Evolutionary conservation across 2,113 vertebrate genomes (phyloP).

Genomic region (Catharus fuscescens): DNA sequence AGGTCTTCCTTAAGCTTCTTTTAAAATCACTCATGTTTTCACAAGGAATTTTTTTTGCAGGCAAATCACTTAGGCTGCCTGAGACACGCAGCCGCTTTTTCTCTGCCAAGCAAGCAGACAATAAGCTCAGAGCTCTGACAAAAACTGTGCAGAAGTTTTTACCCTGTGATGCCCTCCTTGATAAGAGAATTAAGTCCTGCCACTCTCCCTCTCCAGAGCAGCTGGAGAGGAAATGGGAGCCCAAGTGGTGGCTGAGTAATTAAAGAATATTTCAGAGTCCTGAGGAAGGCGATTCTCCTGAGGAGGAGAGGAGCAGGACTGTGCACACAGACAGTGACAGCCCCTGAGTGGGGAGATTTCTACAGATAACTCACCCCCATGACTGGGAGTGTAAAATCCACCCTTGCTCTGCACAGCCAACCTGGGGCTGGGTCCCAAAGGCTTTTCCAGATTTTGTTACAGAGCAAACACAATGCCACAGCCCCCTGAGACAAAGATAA

Average conservation of each 20-base stretch:
- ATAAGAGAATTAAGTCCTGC: slow-evolving; percentile 35
- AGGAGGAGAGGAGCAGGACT: neutral
- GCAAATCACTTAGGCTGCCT: slow-evolving; percentile 41
- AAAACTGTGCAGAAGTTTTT: slow-evolving; percentile 49
- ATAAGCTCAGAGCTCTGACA: slow-evolving; percentile 6
- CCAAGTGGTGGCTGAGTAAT: neutral
- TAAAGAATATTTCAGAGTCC: neutral
- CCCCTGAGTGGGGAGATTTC: neutral
- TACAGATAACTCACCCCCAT: neutral
- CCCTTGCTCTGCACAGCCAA: neutral
- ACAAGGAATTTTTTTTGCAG: slow-evolving; percentile 21
- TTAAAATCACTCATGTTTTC: slow-evolving; percentile 41
- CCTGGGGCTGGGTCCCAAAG: neutral
- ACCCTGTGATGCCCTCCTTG: neutral
- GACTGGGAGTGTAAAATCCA: neutral
- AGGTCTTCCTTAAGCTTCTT: slow-evolving; percentile 56
- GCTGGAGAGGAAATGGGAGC: slow-evolving; percentile 20
- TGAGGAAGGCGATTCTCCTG: neutral
- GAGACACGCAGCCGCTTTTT: slow-evolving; percentile 7
- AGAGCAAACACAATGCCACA: slow-evolving; percentile 21
- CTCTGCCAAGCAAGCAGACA: slow-evolving; percentile 21
- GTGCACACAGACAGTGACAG: neutral
- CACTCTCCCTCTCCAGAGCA: neutral
- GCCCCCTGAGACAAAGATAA: slow-evolving; percentile 28
- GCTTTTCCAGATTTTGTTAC: slow-evolving; percentile 22